A percentile compares a stretch with the other conserved stretches of the same genome.
phyloP scores from a whole-genome alignment of 1,140 invertebrate genomes.

The Melitaea cinxia region DNA sequence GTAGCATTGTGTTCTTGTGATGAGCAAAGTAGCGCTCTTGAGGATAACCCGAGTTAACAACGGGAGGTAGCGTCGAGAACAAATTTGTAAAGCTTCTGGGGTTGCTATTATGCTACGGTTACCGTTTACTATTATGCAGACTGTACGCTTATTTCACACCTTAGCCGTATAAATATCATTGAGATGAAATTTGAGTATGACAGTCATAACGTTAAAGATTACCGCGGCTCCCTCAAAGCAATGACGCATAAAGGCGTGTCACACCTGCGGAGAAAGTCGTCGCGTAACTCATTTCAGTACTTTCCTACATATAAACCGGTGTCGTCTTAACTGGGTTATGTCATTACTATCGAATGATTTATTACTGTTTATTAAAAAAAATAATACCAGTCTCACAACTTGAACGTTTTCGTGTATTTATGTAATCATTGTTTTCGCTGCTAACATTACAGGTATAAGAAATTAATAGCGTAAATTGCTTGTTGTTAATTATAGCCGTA shows the following conservation, averaged over 20 bases:
- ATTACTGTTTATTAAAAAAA: constrained; percentile 17
- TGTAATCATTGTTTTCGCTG: constrained; percentile 2
- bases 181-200: too few species aligned
- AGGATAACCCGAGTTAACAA: too few species aligned
- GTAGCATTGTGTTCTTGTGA: too few species aligned
- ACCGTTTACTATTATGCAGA: too few species aligned
- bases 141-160: too few species aligned
- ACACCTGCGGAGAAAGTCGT: constrained; percentile 35
- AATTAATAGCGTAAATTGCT: background rate
- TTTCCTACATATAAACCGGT: constrained; percentile 29
- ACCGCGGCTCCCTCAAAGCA: background rate
- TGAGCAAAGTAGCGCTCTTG: too few species aligned
- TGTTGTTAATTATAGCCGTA: too few species aligned
- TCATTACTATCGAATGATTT: constrained; percentile 8
- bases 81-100: too few species aligned
- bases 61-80: too few species aligned
- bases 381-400: constrained; percentile 6
- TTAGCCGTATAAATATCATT: too few species aligned
- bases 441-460: background rate
- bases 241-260: constrained; percentile 35
- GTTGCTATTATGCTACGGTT: too few species aligned
- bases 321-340: constrained; percentile 15
- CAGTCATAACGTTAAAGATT: background rate
- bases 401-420: constrained; percentile 4
- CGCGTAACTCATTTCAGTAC: constrained; percentile 19